Evolutionary conservation across 1,140 invertebrate genomes (phyloP), one percentile per base, ranked within the genome.

Genomic region (Cydia splendana): DNA sequence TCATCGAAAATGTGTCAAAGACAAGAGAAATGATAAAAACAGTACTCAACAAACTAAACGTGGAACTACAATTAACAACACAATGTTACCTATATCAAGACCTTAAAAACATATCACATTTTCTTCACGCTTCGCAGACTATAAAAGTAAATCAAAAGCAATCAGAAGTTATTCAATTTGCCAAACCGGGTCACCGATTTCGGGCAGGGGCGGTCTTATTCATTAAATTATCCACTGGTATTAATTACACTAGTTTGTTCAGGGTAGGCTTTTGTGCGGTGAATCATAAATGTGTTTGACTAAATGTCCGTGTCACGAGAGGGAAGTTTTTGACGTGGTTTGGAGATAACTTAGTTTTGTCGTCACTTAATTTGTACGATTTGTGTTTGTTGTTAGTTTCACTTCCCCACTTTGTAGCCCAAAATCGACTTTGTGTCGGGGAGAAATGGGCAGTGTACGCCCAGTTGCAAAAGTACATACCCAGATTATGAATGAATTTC

Each of bases 101-200:
- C 42, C 42, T 13, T 48, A 48, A 48, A 4, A 18, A 18, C n/a
- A 3, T 18, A 9, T 53, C n/a, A 53, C 2, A 53, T 53, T 7
- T 53, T 53, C 12, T 18, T n/a, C 51, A 6, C 51, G 51, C 51
- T 53, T 9, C 51, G 51, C n/a, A 53, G n/a, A 15, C 13, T 48
- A 48, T 48, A 13, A 48, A 53, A 18, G 51, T n/a, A 53, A 53
- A 53, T 69, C 9, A 69, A 69, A 69, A 69, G 24, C 67, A 71
- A 71, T 71, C 67, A 71, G 13, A 71, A 71, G 30, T 71, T 71
- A 71, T 71, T 71, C 67, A 71, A 71, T 71, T 71, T 38, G 38
- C n/a, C 15, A 45, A 71, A 42, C 67, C 34, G 67, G 67, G 67
- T 71, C 38, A 71, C 20, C 30, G 18, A 71, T 20, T 38, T 7